Conservation (phyloP, 2,113 vertebrate species). For the Sander lucioperca region DNA sequence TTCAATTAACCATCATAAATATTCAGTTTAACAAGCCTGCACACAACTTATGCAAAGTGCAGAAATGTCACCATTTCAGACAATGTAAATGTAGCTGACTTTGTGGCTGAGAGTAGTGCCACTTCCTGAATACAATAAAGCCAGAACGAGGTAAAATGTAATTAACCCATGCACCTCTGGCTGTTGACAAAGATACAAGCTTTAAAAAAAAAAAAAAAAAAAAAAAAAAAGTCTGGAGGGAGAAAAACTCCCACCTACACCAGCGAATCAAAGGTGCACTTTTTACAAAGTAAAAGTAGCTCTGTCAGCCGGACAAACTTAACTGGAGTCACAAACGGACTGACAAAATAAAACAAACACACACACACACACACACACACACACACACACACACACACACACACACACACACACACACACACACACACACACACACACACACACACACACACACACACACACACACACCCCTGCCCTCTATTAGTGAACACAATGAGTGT, state of each 20-base stretch:
- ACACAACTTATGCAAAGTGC: neutral
- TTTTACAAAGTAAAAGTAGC: constrained; percentile 70
- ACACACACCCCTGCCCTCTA: constrained; percentile 71
- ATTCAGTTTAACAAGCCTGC: neutral
- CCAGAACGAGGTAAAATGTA: constrained; percentile 44
- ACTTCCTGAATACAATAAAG: constrained; percentile 14
- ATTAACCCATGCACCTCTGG: constrained; percentile 52
- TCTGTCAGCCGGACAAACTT: constrained; percentile 59
- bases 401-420: too few species aligned
- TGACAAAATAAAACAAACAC: too few species aligned
- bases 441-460: constrained; percentile 63
- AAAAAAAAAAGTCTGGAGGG: constrained; percentile 20
- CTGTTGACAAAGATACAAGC: constrained; percentile 51
- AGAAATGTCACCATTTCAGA: neutral
- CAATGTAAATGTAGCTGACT: neutral
- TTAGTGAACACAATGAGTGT: constrained; percentile 75
- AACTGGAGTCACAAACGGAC: constrained; percentile 62
- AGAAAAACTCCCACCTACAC: constrained; percentile 66
- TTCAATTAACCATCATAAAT: neutral
- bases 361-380: constrained; percentile 2
- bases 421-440: constrained; percentile 47
- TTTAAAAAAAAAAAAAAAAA: too few species aligned
- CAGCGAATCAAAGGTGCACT: constrained; percentile 61
- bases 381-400: too few species aligned
- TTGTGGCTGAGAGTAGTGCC: neutral